A percentile compares a stretch with the other conserved stretches of the same genome.
Conservation (phyloP, 2,888 invertebrate genomes). For the Sisyra nigra region DNA sequence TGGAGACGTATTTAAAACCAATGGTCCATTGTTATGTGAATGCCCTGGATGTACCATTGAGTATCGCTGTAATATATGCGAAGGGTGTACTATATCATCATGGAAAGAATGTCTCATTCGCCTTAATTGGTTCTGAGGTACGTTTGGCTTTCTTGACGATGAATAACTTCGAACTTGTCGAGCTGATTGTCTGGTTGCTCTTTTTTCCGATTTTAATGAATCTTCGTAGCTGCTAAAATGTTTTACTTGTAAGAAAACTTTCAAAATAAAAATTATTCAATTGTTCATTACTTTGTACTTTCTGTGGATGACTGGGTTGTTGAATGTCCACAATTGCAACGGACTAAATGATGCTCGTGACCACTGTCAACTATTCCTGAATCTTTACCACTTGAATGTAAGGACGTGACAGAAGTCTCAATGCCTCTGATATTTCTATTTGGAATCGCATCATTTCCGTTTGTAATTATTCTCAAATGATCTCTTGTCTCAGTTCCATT, state of each 20-base stretch:
- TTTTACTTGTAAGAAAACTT: background rate
- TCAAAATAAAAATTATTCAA: background rate
- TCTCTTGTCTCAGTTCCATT: constrained; percentile 10
- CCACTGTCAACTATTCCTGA: constrained; percentile 48
- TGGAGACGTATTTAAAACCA: background rate
- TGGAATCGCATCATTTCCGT: constrained; percentile 15
- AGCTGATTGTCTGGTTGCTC: background rate
- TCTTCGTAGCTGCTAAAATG: constrained; percentile 56
- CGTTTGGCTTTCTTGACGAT: background rate
- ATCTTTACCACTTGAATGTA: constrained; percentile 70
- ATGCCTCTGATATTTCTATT: constrained; percentile 27
- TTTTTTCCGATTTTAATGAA: constrained; percentile 45
- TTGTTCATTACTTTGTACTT: constrained; percentile 47
- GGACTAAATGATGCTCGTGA: constrained; percentile 12
- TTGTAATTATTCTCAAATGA: constrained; percentile 14
- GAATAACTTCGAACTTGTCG: background rate
- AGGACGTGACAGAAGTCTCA: constrained; percentile 62
- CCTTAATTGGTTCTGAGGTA: background rate
- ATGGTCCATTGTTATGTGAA: background rate
- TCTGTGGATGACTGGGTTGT: constrained; percentile 49
- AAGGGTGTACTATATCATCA: constrained; percentile 1
- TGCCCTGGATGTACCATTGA: constrained; percentile 6
- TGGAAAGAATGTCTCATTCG: constrained; percentile 4
- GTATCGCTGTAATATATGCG: constrained; percentile 3
- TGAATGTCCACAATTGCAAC: constrained; percentile 50